Evolutionary conservation across 2,888 invertebrate species (phyloP), one percentile per base, ranked within the genome.

Genomic region (Nephrotoma appendiculata): DNA sequence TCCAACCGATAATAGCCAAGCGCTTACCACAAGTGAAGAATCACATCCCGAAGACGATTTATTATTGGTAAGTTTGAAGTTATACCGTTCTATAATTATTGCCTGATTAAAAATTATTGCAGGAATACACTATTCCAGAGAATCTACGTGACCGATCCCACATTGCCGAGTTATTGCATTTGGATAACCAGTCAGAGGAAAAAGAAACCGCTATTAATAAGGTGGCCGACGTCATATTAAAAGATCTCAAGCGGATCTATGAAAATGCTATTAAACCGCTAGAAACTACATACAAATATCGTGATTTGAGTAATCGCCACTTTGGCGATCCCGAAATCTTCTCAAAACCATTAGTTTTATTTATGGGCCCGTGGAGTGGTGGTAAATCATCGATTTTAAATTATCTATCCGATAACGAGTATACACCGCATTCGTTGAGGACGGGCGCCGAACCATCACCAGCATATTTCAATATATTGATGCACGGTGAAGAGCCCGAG

Each of bases 341-440:
- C 91, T 97, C 98, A 3, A 98, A 98, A 90, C 98, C 98, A 2
- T 92, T 98, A 90, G 94, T 98, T 86, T 93, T 98, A 5, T 97
- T 98, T 90, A 97, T 98, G 96, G 98, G 98, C 83, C 98, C 98
- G 57, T 98, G 98, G 97, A 98, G 98, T 90, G 98, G 98, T 87
- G 98, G 98, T 88, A 98, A 98, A 92, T 98, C 98, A 1, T 96
- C 97, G 86, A 97, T 98, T 89, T 95, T 98, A 88, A 98, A 98
- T 92, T 98, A 98, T 92, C 93, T 98, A 88, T 94, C 97, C 71
- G 96, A 97, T 88, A 95, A 96, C 88, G 97, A 98, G 91, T 96
- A 96, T 90, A 96, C 95, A 43, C 94, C 95, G 89, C 95, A 95
- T 91, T 95, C 97, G 87, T 92, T 98, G 88, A 94, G 97, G 92